A percentile compares a stretch with the other conserved stretches of the same genome.
Evolutionary conservation across 2,113 vertebrate genomes (phyloP).

Genomic region (Phaetusa simplex): DNA sequence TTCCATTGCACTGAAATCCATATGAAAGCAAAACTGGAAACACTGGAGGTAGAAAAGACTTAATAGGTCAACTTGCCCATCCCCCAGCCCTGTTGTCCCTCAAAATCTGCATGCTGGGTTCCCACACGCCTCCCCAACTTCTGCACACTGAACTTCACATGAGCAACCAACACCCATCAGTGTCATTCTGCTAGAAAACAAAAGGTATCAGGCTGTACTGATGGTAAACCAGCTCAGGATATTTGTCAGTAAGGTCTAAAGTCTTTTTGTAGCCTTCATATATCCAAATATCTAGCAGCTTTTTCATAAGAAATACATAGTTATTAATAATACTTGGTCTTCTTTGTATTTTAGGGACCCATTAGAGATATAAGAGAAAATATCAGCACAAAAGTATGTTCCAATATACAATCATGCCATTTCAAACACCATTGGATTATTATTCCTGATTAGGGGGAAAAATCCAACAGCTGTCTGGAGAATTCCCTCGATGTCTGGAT

Average conservation of each 20-base stretch:
- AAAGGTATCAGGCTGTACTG: neutral
- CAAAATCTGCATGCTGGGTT: neutral
- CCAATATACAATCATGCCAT: neutral
- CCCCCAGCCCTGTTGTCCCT: neutral
- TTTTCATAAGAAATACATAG: neutral
- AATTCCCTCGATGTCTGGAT: slow-evolving; percentile 8
- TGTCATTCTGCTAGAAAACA: neutral
- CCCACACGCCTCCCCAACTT: neutral
- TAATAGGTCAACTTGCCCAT: neutral
- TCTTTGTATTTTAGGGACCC: neutral
- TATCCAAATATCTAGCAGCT: neutral
- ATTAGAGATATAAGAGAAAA: neutral
- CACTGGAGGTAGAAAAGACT: neutral
- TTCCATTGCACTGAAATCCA: neutral
- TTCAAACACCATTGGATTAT: slow-evolving; percentile 36
- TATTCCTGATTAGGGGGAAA: slow-evolving; percentile 19
- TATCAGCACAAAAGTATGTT: neutral
- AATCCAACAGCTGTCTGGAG: slow-evolving; percentile 47
- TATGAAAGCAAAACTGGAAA: neutral
- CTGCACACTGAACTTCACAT: neutral
- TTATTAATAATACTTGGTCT: neutral
- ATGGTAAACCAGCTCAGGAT: neutral
- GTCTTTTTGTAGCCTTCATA: neutral
- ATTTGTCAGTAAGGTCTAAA: neutral
- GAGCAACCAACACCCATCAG: neutral